These are phyloP conservation scores for Neopipo cinnamomea DNA, from an alignment of 2,113 vertebrate species.

Conservation along the genomic window DNA sequence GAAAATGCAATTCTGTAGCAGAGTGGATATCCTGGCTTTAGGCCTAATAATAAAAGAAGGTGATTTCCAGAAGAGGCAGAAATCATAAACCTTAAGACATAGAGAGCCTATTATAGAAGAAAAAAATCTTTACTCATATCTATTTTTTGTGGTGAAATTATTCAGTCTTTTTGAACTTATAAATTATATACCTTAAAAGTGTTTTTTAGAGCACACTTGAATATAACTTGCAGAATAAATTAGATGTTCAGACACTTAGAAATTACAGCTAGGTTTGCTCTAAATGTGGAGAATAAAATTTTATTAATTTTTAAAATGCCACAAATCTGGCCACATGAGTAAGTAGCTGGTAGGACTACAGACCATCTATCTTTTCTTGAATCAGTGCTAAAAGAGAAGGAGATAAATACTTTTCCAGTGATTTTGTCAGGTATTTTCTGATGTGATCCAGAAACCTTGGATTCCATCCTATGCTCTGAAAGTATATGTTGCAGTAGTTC, in stretches of 20 bases:
- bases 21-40: not conserved
- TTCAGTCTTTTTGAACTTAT: not conserved
- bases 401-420: slow-evolving; percentile 4
- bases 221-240: not conserved
- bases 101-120: not conserved
- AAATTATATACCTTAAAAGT: not conserved
- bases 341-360: not conserved
- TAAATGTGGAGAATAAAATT: not conserved
- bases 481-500: not conserved
- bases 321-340: not conserved
- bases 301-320: not conserved
- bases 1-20: slow-evolving; percentile 16
- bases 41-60: not conserved
- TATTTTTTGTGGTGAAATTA: not conserved
- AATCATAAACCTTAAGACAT: not conserved
- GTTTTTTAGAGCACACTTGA: not conserved
- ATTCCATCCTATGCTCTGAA: not conserved
- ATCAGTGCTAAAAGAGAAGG: not conserved
- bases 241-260: not conserved
- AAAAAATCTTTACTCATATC: not conserved
- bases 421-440: slow-evolving; percentile 23
- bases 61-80: not conserved
- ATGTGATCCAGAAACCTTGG: slow-evolving; percentile 25
- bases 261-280: not conserved
- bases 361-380: not conserved